phyloP scores from a whole-genome alignment of 2,888 invertebrate species.

The Eupelmus urozonus region DNA sequence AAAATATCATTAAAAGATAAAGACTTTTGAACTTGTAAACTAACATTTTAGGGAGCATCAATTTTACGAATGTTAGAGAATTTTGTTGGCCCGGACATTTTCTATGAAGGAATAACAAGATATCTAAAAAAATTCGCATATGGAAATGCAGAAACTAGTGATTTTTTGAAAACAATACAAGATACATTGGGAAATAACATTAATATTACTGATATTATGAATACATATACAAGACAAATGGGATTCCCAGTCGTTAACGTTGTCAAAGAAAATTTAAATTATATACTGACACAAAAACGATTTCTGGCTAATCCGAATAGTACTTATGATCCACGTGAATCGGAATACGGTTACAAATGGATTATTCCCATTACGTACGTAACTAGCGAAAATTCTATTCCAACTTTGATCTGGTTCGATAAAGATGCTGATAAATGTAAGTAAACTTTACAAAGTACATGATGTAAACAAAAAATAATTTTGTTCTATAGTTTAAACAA shows the following conservation, averaged over 20 bases:
- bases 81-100: constrained; percentile 85
- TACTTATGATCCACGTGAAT: constrained; percentile 76
- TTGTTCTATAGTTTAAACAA: too few species aligned
- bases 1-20: too few species aligned
- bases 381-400: constrained; percentile 78
- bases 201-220: constrained; percentile 84
- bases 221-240: constrained; percentile 94
- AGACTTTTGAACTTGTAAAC: too few species aligned
- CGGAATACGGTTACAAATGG: constrained; percentile 84
- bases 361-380: constrained; percentile 89
- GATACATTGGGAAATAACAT: constrained; percentile 79
- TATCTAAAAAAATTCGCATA: constrained; percentile 86
- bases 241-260: constrained; percentile 89
- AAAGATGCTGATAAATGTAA: constrained; percentile 70
- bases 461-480: too few species aligned
- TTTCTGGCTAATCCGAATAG: constrained; percentile 85
- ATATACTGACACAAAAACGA: constrained; percentile 84
- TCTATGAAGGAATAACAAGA: constrained; percentile 85
- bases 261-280: constrained; percentile 77
- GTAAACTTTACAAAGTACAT: too few species aligned
- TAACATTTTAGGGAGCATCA: constrained; percentile 84
- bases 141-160: constrained; percentile 88
- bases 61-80: constrained; percentile 92
- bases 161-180: constrained; percentile 85
- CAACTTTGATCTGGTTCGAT: constrained; percentile 73